A percentile compares a stretch with the other conserved stretches of the same genome.
Conservation (phyloP, 2,113 vertebrate genomes). For the Tor tambroides region DNA sequence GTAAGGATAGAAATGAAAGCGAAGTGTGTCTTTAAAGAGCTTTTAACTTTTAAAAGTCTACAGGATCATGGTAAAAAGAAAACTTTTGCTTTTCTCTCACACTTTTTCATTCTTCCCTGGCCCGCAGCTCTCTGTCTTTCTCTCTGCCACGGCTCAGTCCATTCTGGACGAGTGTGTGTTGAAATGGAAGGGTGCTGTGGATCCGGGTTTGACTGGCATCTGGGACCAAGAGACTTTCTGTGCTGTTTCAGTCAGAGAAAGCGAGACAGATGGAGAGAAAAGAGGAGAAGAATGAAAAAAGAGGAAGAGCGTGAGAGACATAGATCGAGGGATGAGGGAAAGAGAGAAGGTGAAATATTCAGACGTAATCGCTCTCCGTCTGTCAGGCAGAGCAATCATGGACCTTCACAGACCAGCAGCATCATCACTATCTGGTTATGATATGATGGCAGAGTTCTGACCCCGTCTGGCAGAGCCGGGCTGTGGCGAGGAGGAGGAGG, state of each 20-base stretch:
- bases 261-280: constrained; percentile 26
- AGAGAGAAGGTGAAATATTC: constrained; percentile 68
- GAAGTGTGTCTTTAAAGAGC: background rate
- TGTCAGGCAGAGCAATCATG: constrained; percentile 90
- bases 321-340: background rate
- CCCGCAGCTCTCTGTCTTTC: background rate
- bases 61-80: background rate
- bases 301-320: constrained; percentile 7
- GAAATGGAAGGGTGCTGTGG: constrained; percentile 73
- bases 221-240: constrained; percentile 77
- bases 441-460: constrained; percentile 67
- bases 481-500: constrained; percentile 97
- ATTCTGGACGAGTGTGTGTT: constrained; percentile 79
- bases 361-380: constrained; percentile 76
- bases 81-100: constrained; percentile 38
- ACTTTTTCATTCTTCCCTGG: background rate
- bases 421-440: constrained; percentile 99
- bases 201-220: constrained; percentile 78
- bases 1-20: background rate
- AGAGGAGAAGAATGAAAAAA: background rate
- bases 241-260: constrained; percentile 73
- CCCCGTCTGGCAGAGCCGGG: constrained; percentile 77
- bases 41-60: background rate
- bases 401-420: constrained; percentile 94
- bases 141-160: constrained; percentile 69